These are phyloP conservation scores for Mythimna vitellina DNA, from an alignment of 2,888 invertebrate genomes.

Conservation along the genomic window DNA sequence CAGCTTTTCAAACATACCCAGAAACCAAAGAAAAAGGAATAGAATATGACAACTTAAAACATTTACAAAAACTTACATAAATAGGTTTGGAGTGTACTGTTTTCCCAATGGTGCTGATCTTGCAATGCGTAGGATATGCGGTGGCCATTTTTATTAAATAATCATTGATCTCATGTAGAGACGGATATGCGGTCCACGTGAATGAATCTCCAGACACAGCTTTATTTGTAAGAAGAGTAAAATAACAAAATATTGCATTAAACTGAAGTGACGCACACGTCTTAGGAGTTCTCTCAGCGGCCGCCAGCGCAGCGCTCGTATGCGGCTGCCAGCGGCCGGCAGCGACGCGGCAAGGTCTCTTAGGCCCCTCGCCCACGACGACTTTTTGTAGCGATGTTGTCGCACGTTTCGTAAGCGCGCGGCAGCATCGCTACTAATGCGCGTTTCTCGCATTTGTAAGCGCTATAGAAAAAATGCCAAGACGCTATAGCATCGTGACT, in stretches of 20 bases:
- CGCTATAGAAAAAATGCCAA: too few relatives aligned
- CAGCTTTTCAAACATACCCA: background rate
- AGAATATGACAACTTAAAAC: background rate
- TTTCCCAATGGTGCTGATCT: slow-evolving; percentile 23
- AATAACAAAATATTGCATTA: background rate
- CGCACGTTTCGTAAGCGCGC: too few relatives aligned
- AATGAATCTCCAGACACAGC: slow-evolving; percentile 31
- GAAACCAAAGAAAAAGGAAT: background rate
- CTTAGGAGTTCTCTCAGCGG: too few relatives aligned
- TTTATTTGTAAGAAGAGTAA: background rate
- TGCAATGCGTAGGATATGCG: slow-evolving; percentile 22
- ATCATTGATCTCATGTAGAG: slow-evolving; percentile 23
- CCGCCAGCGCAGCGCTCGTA: too few relatives aligned
- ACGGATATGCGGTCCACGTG: slow-evolving; percentile 37
- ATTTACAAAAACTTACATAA: slow-evolving; percentile 33
- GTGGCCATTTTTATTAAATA: slow-evolving; percentile 27
- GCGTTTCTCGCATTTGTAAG: too few relatives aligned
- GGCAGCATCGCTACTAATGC: too few relatives aligned
- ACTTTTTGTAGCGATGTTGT: too few relatives aligned
- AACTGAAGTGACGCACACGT: too few relatives aligned
- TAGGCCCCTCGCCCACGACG: too few relatives aligned
- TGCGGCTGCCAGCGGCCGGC: too few relatives aligned
- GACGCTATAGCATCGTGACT: too few relatives aligned
- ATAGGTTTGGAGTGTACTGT: slow-evolving; percentile 25
- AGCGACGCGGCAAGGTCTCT: too few relatives aligned